These are phyloP conservation scores for Chirona hameri DNA, from an alignment of 2,888 invertebrate species.

Conservation along the genomic window DNA sequence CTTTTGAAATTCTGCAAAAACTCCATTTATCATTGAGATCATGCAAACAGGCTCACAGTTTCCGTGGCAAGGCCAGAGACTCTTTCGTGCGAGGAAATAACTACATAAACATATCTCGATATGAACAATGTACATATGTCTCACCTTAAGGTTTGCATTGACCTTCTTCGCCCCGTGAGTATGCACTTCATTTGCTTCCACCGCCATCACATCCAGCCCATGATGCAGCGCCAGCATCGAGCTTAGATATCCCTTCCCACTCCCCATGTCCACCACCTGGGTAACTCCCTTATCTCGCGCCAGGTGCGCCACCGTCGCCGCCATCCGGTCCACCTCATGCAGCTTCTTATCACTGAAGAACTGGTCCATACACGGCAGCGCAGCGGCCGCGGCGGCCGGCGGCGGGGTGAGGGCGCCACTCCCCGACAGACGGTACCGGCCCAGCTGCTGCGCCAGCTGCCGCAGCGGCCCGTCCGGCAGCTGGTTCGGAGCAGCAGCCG, in stretches of 20 bases:
- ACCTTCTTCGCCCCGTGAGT: slow-evolving; percentile 62
- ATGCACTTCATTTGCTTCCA: slow-evolving; percentile 70
- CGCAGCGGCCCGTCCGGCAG: background rate
- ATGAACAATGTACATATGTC: background rate
- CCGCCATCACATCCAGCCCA: slow-evolving; percentile 68
- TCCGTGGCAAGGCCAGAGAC: too few relatives aligned
- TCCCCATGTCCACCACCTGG: slow-evolving; percentile 76
- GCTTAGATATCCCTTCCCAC: slow-evolving; percentile 82
- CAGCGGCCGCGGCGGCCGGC: background rate
- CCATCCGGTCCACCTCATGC: slow-evolving; percentile 70
- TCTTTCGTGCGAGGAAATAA: too few relatives aligned
- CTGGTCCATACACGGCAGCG: background rate
- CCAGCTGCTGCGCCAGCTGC: slow-evolving; percentile 10
- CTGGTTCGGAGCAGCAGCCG: background rate
- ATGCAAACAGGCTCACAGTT: too few relatives aligned
- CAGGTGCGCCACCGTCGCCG: slow-evolving; percentile 58
- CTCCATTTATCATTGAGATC: too few relatives aligned
- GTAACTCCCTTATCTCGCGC: slow-evolving; percentile 43
- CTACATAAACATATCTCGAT: too few relatives aligned
- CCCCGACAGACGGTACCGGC: background rate
- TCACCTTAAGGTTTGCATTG: slow-evolving; percentile 45
- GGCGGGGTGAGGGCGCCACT: slow-evolving; percentile 38
- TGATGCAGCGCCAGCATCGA: slow-evolving; percentile 68
- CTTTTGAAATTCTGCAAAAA: too few relatives aligned
- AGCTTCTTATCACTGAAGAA: slow-evolving; percentile 62